A percentile compares a stretch with the other conserved stretches of the same genome.
These are phyloP conservation scores for Anolis sagrei DNA, from an alignment of 2,113 vertebrate genomes.

Conservation along the genomic window DNA sequence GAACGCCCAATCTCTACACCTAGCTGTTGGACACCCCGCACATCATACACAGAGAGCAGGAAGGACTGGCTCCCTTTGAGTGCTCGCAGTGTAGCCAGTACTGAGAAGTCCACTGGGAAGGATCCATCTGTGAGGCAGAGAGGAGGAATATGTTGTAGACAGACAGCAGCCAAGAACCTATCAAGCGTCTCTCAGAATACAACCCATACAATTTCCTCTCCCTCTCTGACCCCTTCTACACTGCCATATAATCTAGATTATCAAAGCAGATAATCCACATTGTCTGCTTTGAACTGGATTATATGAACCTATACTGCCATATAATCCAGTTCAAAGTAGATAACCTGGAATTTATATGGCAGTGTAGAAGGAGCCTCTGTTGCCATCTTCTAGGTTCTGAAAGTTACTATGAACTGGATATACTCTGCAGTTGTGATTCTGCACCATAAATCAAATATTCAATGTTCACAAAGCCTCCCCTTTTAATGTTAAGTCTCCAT, in stretches of 20 bases:
- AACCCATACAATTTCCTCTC: not conserved
- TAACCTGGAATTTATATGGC: no score
- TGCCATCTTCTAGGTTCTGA: not conserved
- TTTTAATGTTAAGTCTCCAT: not conserved
- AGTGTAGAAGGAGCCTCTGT: no score
- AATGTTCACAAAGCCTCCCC: not conserved
- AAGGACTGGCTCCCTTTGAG: constrained; percentile 82
- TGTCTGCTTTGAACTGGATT: no score
- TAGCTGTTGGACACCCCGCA: constrained; percentile 84
- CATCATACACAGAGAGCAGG: constrained; percentile 87
- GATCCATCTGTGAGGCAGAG: constrained; percentile 72
- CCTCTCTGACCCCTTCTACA: no score
- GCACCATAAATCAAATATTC: not conserved
- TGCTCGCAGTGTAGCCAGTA: constrained; percentile 84
- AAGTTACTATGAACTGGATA: not conserved
- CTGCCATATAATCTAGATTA: no score
- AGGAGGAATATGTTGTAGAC: not conserved
- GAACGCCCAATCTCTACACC: constrained; percentile 85
- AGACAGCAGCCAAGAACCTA: not conserved
- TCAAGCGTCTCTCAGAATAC: not conserved
- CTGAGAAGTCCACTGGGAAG: constrained; percentile 88
- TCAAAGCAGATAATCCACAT: no score
- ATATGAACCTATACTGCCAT: no score
- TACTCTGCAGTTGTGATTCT: not conserved
- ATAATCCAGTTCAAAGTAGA: no score